Percentiles rank a stretch among this genome's conserved stretches.
Evolutionary conservation across 2,797 vertebrate species (phyloP).

Genomic region (Borostomias antarcticus): DNA sequence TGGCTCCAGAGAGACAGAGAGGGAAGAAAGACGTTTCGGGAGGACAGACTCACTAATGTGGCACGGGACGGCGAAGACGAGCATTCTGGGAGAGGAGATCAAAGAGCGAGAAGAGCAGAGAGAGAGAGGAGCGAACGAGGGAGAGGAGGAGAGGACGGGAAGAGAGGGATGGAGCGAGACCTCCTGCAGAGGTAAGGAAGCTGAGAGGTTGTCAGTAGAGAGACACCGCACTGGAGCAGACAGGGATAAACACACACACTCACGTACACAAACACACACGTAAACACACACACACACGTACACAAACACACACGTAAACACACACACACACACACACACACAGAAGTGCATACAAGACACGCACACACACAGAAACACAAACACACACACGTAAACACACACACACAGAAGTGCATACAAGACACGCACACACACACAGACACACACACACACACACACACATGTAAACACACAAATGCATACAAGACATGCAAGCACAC

Average conservation of each 20-base stretch:
- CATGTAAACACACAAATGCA: no score
- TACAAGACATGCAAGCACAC: no score
- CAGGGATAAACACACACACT: slow-evolving; percentile 3
- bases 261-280: no score
- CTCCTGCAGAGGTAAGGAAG: slow-evolving; percentile 70
- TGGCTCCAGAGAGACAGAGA: slow-evolving; percentile 61
- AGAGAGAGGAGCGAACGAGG: slow-evolving; percentile 11
- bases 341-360: no score
- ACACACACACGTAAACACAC: no score
- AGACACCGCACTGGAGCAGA: slow-evolving; percentile 28
- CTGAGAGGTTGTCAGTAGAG: slow-evolving; percentile 32
- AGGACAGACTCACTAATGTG: slow-evolving; percentile 47
- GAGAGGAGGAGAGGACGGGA: slow-evolving; percentile 32
- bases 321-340: no score
- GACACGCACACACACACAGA: no score
- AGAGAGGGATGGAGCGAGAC: slow-evolving; percentile 41
- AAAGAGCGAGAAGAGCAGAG: slow-evolving; percentile 36
- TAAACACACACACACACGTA: no score
- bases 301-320: no score
- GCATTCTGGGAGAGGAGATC: slow-evolving; percentile 15
- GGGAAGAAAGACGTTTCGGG: slow-evolving; percentile 63
- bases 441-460: no score
- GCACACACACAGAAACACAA: no score
- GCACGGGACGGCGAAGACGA: slow-evolving; percentile 33
- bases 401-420: no score